Base-by-base conservation (phyloP, 2,888 invertebrate species). In the Atrina japonica region DNA sequence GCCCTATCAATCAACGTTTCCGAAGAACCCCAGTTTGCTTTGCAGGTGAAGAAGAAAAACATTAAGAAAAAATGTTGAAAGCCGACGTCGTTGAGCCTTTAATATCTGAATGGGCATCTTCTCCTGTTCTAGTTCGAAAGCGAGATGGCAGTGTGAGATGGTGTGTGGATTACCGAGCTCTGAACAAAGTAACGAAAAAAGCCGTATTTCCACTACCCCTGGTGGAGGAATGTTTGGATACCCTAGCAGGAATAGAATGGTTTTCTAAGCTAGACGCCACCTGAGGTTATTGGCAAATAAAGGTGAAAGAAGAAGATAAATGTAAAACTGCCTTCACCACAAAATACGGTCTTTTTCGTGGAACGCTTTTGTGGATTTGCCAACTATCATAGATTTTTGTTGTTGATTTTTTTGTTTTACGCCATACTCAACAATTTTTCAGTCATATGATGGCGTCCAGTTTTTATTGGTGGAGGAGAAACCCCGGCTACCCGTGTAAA, bases 261-360 rank as follows among this genome's bases (percentile, higher is more conserved):
- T 74, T 72, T 23, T 65, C 60, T 7, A 58, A 49, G n/a, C 18
- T 0, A 50, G 63, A 27, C 35, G 35, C 35, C 35, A 35, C 35
- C 35, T 35, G 6, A 11, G 35, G 35, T 35, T 35, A 35, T 35
- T 30, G 6, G 43, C 58, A 1, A 56, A 69, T 23, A 5, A 25
- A 16, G 56, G 45, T 69, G 6, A 14, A 14, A 1, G 25, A 16
- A 11, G 50, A 52, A 23, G 71, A 71, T 29, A 40, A 41, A 35
- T 27, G 35, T 16, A 78, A 75, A 59, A 81, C 81, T 9, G 79
- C 83, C 7, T 80, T 83, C 55, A 67, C 61, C n/a, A 81, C 81
- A 14, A 66, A 69, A 18, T 61, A 58, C 45, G 75, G 77, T 1
- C 53, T 73, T 9, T 75, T 64, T 50, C 63, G 75, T 75, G 16